Base-by-base conservation (phyloP, 2,113 vertebrate species). In the Brachirus orientalis region DNA sequence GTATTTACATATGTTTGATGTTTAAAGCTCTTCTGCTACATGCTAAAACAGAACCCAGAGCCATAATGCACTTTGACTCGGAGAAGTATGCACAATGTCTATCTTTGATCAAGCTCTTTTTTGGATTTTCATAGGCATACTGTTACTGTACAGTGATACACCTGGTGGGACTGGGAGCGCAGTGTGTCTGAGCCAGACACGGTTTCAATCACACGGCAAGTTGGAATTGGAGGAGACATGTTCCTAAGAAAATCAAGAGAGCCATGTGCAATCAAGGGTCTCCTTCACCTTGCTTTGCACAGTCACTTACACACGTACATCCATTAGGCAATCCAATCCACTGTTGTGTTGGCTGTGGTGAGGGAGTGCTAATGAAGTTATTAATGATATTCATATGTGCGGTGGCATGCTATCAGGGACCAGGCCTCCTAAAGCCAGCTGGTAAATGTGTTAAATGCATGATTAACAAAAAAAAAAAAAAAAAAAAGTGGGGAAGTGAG, bases 321-420 rank as follows among this genome's bases (percentile, higher is more conserved):
- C 59, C 45, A 80, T 55, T 55, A 75, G 69, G 81, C 83, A 85
- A 77, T 77, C 63, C 78, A 83, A 66, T 68, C 63, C 61, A 63
- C 61, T 41, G 65, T 65, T 52, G 69, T 57, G 69, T 72, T 79
- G 75, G 74, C 80, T 56, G 73, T 53, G 61, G 77, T 75, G 71
- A 86, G 77, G 80, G 83, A 86, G 84, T 69, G 82, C 82, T 86
- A 90, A 92, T 88, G 73, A 88, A 90, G 65, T 81, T 87, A 88
- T 88, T 88, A 90, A 90, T 88, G 80, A 89, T 88, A 83, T 90
- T 85, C 88, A 87, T 84, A 72, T 84, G 89, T 85, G 83, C 56
- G 59, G 54, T 59, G 72, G 69, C 53, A 58, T 83, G 82, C 77
- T 66, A 77, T 78, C 54, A 43, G 60, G 38, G 75, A 64, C 41